Conservation (phyloP, 2,888 invertebrate species). For the Drosophila anomelani region DNA sequence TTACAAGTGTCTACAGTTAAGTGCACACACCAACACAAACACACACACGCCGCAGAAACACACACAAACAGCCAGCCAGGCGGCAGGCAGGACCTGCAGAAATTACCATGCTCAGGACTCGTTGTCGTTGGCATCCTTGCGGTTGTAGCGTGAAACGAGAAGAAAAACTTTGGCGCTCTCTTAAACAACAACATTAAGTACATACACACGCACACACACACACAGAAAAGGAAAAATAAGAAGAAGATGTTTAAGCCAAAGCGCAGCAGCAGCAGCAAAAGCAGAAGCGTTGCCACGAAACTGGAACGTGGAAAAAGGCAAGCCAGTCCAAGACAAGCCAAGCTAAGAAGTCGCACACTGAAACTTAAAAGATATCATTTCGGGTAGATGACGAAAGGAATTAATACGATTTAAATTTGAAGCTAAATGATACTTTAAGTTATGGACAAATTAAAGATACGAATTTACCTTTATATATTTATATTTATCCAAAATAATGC, state of each 20-base stretch:
- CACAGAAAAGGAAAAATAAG: slow-evolving; percentile 10
- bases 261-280: slow-evolving; percentile 26
- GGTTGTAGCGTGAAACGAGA: slow-evolving; percentile 70
- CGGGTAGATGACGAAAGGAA: not conserved
- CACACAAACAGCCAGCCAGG: slow-evolving; percentile 39
- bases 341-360: slow-evolving; percentile 63
- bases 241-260: slow-evolving; percentile 35
- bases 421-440: too few species aligned
- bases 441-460: not conserved
- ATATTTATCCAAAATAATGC: not conserved
- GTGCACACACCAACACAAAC: slow-evolving; percentile 49
- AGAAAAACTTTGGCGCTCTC: slow-evolving; percentile 68
- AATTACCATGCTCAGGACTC: slow-evolving; percentile 78
- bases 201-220: slow-evolving; percentile 5
- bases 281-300: slow-evolving; percentile 46
- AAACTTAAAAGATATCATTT: not conserved
- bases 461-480: not conserved
- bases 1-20: slow-evolving; percentile 78
- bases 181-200: slow-evolving; percentile 56
- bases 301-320: slow-evolving; percentile 55
- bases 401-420: not conserved
- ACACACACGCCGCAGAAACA: slow-evolving; percentile 4
- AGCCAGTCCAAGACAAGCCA: slow-evolving; percentile 45
- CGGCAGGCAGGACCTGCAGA: slow-evolving; percentile 50
- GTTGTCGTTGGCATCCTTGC: slow-evolving; percentile 50